Base-by-base conservation (phyloP, 2,113 vertebrate species). In the Pseudonaja textilis region DNA sequence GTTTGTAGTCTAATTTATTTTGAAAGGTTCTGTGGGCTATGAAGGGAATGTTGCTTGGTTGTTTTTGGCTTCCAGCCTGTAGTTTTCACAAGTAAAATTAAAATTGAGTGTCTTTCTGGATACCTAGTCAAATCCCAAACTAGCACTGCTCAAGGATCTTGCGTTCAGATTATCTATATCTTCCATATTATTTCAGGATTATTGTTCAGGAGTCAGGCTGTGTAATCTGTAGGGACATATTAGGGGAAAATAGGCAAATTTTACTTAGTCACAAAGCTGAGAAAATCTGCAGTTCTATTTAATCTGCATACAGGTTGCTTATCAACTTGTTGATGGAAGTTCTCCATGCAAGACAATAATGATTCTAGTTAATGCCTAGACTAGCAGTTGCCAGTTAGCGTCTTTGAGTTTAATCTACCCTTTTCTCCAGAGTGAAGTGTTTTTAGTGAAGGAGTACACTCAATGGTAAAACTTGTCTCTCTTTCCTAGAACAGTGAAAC, bases 401-500 rank as follows among this genome's bases (percentile, higher is more conserved):
- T 14, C 39, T 56, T 59, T 59, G 69, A 81, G 3, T 42, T 91
- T 91, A 87, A 59, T 86, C 45, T 87, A 64, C 85, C 61, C 61
- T 57, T 61, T 64, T 61, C 50, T 45, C 55, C 61, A 87, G 56
- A 57, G 57, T 39, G 56, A 87, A 50, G 26, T 87, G 45, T 55
- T 91, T 45, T 64, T 91, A 64, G 39, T 91, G 56, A 91, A 61
- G 42, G 91, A n/a, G 25, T 91, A 61, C 34, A 91, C 59, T 22
- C 7, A 57, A 39, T 91, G 86, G 74, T 34, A 91, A 57, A 59
- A 64, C 55, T 14, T 91, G 18, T 56, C 54, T 86, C 16, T 90
- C 50, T 91, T 52, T 86, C 55, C 6, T 45, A 16, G 9, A 91
- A 11, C 11, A 34, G 52, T 87, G 64, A n/a, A 64, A 59, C 85